Evolutionary conservation across 2,797 vertebrate species (phyloP), one percentile per base, ranked within the genome.

Genomic region (Micromesistius poutassou): DNA sequence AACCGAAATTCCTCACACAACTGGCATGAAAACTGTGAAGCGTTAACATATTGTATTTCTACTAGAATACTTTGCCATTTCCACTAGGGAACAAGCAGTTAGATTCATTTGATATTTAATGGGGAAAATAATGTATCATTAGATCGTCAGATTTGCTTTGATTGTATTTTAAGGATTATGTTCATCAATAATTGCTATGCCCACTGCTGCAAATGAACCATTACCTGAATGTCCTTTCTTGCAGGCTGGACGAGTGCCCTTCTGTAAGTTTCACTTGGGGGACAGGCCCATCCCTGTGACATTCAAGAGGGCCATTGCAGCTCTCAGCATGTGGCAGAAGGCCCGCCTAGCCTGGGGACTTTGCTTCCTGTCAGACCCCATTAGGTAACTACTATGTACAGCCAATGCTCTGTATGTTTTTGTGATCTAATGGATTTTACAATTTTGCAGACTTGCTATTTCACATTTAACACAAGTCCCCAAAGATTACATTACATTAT

Each of bases 191-290:
- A 28, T 68, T 13, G 62, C 25, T 8, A 10, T 28, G 62, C 25
- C n/a, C 2, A 28, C 62, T 68, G 8, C n/a, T 62, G 12, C n/a
- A 10, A 12, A 28, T 28, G 9, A 68, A 28, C 62, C 62, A 9
- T 28, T 25, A 13, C 25, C 62, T 68, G 62, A 68, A 68, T 28
- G 62, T 76, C 4, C 0, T 46, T 9, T 28, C 31, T 1, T 30
- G 28, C 89, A 99, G 98, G 98, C 98, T 78, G 95, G 96, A 85
- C 96, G 90, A 91, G 97, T 99, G 82, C 98, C 97, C 42, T 98
- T 99, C 92, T 99, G 98, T 92, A 99, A 97, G 90, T 99, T 99
- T 89, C 98, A 99, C 81, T 95, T 99, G 12, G 98, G 98, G 5
- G 98, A 99, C 90, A 89, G 98, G 83, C 98, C 98, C 73, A 99